Base-by-base conservation (phyloP, 2,113 vertebrate species). In the Synchiropus splendidus region DNA sequence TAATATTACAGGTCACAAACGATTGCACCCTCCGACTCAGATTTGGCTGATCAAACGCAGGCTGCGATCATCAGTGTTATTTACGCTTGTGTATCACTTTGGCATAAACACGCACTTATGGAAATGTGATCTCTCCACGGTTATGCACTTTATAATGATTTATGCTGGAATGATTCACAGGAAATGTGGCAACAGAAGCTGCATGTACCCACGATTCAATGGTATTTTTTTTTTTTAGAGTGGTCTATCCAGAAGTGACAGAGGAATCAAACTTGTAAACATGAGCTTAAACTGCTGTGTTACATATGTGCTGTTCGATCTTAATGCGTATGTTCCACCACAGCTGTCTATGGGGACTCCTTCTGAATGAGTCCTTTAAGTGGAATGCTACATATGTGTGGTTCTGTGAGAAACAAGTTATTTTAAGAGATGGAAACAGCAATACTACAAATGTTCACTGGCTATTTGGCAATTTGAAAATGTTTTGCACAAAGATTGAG, bases 131-230 rank as follows among this genome's bases (percentile, higher is more conserved):
- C 65, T 56, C 59, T 70, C 56, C 60, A 51, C 56, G 57, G 66
- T 80, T 75, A 80, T 76, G 66, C 74, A 57, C 69, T 75, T 80
- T 56, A 59, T 72, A 72, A 80, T 75, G 75, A 83, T 79, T 82
- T 70, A 81, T 79, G 61, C 16, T 39, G 18, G 48, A 64, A 36
- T 50, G 54, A 68, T 66, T 50, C 45, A 51, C 48, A 57, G 65
- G 44, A 64, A 66, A 68, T 18, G 45, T 43, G 61, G 42, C 44
- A 47, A 36, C 47, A 57, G 30, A 36, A 48, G 49, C 41, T 12
- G 42, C 48, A 61, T 49, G 36, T 42, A 42, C 47, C 49, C 57
- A 48, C 54, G 37, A 43, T 51, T 34, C 50, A 53, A 16, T 51
- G 51, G 31, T 54, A 4, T 45, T 54, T 6, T 42, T 16, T 39